phyloP scores from a whole-genome alignment of 35 echinoderm and acorn worm genomes.

The Strongylocentrotus purpuratus region DNA sequence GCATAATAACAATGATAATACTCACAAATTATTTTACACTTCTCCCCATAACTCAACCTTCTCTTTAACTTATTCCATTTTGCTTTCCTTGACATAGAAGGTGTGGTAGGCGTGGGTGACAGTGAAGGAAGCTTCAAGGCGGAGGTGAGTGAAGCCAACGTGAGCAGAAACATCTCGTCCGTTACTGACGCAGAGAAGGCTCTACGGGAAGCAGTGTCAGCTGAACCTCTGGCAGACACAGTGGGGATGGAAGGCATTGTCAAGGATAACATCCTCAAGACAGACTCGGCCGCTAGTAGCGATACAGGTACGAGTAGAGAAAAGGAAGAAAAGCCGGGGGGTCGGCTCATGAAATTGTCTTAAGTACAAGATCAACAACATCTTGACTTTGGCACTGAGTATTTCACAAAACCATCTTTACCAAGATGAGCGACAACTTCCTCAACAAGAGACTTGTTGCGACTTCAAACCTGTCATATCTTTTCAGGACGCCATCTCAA shows the following conservation, averaged over 20 bases:
- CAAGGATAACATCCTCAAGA: conserved; percentile 60
- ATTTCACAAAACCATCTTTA: no score
- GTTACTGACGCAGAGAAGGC: conserved; percentile 79
- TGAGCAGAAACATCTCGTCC: conserved; percentile 74
- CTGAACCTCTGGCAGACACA: conserved; percentile 59
- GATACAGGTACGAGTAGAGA: conserved; percentile 68
- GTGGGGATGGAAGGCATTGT: conserved; percentile 94
- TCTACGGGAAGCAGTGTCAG: conserved; percentile 65
- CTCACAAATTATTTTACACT: no score
- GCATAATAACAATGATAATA: no score
- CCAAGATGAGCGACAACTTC: no score
- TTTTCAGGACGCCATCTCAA: no score
- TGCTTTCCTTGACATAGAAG: background rate
- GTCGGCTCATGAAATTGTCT: no score
- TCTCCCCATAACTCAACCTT: no score
- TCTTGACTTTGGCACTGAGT: no score
- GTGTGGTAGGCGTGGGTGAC: background rate
- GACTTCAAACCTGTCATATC: no score
- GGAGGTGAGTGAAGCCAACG: conserved; percentile 82
- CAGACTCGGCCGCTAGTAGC: conserved; percentile 65
- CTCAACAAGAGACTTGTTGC: no score
- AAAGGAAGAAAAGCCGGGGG: background rate
- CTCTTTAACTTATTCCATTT: no score
- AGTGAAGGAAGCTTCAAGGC: conserved; percentile 77
- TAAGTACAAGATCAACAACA: no score